Evolutionary conservation across 2,888 invertebrate genomes (phyloP).

Genomic region (Acleris laterana): DNA sequence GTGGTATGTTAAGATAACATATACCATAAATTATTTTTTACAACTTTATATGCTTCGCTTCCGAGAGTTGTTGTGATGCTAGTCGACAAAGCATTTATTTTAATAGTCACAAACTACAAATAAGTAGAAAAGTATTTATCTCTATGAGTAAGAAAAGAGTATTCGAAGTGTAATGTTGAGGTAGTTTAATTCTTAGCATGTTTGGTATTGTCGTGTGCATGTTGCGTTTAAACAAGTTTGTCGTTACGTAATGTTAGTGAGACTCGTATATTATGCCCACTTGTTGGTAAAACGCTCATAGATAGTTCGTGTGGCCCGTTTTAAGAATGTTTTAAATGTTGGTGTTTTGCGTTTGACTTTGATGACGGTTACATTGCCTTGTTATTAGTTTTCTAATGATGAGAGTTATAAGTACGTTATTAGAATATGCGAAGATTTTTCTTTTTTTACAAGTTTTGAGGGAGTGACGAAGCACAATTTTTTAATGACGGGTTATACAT

Average conservation of each 20-base stretch:
- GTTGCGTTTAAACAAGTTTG: conserved; percentile 40
- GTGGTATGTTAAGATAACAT: conserved; percentile 28
- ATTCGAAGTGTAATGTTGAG: conserved; percentile 33
- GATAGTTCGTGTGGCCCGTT: conserved; percentile 10
- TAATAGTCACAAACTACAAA: conserved; percentile 34
- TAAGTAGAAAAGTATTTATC: conserved; percentile 27
- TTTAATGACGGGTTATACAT: not conserved
- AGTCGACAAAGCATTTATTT: conserved; percentile 44
- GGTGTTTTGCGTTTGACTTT: conserved; percentile 51
- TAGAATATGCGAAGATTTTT: conserved; percentile 36
- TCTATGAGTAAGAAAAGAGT: conserved; percentile 20
- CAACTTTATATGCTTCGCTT: conserved; percentile 64
- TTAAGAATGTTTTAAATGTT: conserved; percentile 32
- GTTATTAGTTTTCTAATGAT: conserved; percentile 43
- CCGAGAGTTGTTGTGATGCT: conserved; percentile 51
- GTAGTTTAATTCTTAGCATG: conserved; percentile 41
- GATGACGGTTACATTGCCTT: conserved; percentile 55
- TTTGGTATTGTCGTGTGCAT: conserved; percentile 44
- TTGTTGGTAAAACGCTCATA: conserved; percentile 20
- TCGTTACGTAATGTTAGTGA: conserved; percentile 18
- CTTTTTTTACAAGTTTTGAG: conserved; percentile 19
- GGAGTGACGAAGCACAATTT: conserved; percentile 19
- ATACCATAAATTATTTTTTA: conserved; percentile 46
- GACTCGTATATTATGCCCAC: conserved; percentile 20
- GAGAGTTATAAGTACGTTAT: conserved; percentile 35